A percentile compares a stretch with the other conserved stretches of the same genome.
Evolutionary conservation across 2,888 invertebrate genomes (phyloP).

Genomic region (Dexiosoma caninum): DNA sequence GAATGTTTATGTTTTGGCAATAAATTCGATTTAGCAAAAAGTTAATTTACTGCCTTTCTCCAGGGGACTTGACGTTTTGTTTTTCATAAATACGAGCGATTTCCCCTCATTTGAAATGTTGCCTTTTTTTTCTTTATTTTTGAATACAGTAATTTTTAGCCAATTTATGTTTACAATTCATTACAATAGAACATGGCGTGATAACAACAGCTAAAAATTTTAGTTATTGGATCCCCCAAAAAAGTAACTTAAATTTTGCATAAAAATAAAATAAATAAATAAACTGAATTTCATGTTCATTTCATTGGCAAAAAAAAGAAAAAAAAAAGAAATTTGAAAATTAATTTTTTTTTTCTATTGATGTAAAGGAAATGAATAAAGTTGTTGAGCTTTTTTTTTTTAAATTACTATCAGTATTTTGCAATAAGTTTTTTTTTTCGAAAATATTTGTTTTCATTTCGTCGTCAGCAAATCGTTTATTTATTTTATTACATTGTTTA

Average conservation of each 20-base stretch:
- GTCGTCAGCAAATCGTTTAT: neutral
- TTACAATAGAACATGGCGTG: slow-evolving; percentile 11
- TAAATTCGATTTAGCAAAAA: neutral
- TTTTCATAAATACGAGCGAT: neutral
- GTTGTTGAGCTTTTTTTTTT: neutral
- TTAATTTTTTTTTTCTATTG: too few species aligned
- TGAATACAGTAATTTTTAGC: neutral
- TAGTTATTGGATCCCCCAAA: neutral
- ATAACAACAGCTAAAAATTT: neutral
- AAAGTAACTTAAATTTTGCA: too few species aligned
- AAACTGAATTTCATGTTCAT: neutral
- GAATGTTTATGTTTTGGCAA: neutral
- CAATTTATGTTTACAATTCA: neutral
- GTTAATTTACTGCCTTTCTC: neutral
- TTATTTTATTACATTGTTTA: too few species aligned
- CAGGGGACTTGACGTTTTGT: neutral
- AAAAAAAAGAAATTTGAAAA: too few species aligned
- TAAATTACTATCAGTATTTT: neutral
- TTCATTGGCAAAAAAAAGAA: too few species aligned
- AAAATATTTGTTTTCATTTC: neutral
- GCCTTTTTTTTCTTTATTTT: neutral
- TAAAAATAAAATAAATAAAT: neutral
- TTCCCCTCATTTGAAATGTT: neutral
- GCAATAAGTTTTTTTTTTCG: neutral
- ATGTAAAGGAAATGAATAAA: too few species aligned